These are phyloP conservation scores for Macaca mulatta DNA, from an alignment of 2,113 vertebrate species.

Conservation along the genomic window DNA sequence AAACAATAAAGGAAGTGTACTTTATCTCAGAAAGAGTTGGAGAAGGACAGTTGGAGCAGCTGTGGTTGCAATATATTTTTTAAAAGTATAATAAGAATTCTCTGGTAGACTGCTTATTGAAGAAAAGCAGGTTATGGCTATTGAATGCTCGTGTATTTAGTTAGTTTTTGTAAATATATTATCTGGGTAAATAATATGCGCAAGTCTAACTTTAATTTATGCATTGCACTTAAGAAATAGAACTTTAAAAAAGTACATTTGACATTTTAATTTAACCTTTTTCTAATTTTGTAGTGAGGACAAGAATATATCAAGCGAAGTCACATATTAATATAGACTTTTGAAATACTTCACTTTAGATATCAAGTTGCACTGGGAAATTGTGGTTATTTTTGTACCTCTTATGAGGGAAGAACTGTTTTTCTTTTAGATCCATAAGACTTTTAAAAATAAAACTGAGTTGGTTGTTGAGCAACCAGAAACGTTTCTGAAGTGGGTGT, in stretches of 20 bases:
- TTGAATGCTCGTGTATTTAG: not conserved
- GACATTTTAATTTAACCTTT: not conserved
- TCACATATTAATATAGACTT: not conserved
- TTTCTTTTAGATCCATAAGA: slow-evolving; percentile 61
- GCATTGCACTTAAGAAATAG: not conserved
- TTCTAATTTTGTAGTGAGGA: not conserved
- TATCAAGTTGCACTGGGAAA: slow-evolving; percentile 41
- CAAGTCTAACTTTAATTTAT: not conserved
- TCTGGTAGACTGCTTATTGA: not conserved
- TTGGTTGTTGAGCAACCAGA: slow-evolving; percentile 61
- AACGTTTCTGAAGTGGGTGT: slow-evolving; percentile 63
- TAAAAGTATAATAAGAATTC: not conserved
- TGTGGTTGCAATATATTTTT: not conserved
- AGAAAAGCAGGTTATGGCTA: not conserved
- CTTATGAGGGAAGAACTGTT: slow-evolving; percentile 38
- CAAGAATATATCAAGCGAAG: not conserved
- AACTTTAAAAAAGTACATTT: not conserved
- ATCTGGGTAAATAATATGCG: not conserved
- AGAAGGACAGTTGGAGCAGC: not conserved
- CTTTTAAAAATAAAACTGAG: slow-evolving; percentile 67
- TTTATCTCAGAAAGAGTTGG: not conserved
- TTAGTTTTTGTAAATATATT: not conserved
- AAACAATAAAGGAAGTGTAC: not conserved
- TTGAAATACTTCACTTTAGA: slow-evolving; percentile 43
- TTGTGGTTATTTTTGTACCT: slow-evolving; percentile 49